Conservation (phyloP, 1,140 invertebrate genomes). For the Caenorhabditis latens region DNA sequence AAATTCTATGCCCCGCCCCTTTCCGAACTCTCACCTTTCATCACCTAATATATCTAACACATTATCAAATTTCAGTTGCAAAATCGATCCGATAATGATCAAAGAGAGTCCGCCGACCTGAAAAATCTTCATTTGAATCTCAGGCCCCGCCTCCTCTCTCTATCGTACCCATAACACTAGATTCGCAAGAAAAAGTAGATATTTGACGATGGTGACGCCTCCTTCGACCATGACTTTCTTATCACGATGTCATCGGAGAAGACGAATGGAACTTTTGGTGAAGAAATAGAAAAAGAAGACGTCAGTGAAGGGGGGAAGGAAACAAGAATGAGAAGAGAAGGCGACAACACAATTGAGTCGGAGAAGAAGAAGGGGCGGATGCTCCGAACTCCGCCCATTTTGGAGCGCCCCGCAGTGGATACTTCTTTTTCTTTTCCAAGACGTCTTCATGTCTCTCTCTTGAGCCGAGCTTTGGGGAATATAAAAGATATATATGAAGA, state of each 20-base stretch:
- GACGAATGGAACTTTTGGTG: background rate
- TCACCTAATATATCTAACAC: conserved; percentile 68
- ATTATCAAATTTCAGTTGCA: conserved; percentile 76
- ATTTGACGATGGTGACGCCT: conserved; percentile 77
- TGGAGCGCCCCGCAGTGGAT: background rate
- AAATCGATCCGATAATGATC: conserved; percentile 73
- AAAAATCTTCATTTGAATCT: conserved; percentile 35
- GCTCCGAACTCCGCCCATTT: conserved; percentile 43
- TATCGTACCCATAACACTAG: conserved; percentile 75
- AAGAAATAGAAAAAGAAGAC: conserved; percentile 1
- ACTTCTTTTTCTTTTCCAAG: background rate
- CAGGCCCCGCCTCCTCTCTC: background rate
- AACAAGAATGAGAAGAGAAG: conserved; percentile 30
- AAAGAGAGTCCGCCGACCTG: conserved; percentile 72
- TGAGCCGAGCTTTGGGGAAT: conserved; percentile 43
- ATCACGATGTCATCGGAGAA: conserved; percentile 15
- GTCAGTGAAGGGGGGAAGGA: background rate
- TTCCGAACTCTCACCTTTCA: conserved; percentile 57
- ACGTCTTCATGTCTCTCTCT: conserved; percentile 3
- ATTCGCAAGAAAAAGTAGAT: conserved; percentile 76
- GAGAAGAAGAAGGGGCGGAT: background rate
- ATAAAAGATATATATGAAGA: conserved; percentile 12
- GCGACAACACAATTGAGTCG: conserved; percentile 30
- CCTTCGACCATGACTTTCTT: conserved; percentile 75
- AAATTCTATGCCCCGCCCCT: too few relatives aligned